Evolutionary conservation across 35 echinoderm and acorn worm species (phyloP), one percentile per base, ranked within the genome.

Genomic region (Ophiothrix spiculata): DNA sequence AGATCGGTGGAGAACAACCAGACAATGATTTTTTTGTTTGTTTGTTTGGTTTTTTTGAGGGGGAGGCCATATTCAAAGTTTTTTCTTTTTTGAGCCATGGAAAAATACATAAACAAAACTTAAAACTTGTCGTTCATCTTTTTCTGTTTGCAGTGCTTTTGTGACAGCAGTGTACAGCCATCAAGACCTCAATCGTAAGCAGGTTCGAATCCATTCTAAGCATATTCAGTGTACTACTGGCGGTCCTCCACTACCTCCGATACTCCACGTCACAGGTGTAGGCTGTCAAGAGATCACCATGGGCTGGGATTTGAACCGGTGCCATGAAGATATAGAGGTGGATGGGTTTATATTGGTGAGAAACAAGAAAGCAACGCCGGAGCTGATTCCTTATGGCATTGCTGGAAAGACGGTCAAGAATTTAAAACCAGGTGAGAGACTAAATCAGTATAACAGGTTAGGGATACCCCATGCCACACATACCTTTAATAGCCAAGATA

Each of bases 391-490:
- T 0, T 81, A 79, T 64, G 81, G 54, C 23, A 81, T 84, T 77
- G 89, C 82, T 4, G 90, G 87, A 74, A 92, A 92, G 81, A 82
- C 25, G 35, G 86, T 93, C 63, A 76, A 80, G 80, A 86, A 92
- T 77, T 82, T 92, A 17, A 81, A 92, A 83, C 90, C 90, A 46
- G 90, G 90, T 83, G 39, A 81, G n/a, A n/a, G n/a, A n/a, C n/a
- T n/a, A n/a, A n/a, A n/a, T n/a, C n/a, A n/a, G n/a, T n/a, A n/a
- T n/a, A n/a, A n/a, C n/a, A n/a, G n/a, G n/a, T n/a, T n/a, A n/a
- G n/a, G n/a, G n/a, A n/a, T n/a, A n/a, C n/a, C n/a, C n/a, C n/a
- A n/a, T n/a, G n/a, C n/a, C n/a, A n/a, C n/a, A n/a, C n/a, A n/a
- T n/a, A n/a, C n/a, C n/a, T n/a, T n/a, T n/a, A n/a, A n/a, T n/a